phyloP scores from a whole-genome alignment of 1,140 invertebrate genomes.

The Diprion similis region DNA sequence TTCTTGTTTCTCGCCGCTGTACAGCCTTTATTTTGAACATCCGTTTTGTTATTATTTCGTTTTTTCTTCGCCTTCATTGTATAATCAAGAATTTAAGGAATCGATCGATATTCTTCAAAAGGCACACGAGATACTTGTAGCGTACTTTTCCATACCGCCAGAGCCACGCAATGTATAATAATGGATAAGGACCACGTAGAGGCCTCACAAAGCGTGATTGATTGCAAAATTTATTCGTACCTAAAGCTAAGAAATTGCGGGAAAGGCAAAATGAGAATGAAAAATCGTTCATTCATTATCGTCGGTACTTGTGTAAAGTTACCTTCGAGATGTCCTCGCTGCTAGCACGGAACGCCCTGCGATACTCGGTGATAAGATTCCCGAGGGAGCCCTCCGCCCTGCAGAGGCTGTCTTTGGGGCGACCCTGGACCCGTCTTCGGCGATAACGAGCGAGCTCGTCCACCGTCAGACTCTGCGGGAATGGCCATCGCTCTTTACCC shows the following conservation, averaged over 20 bases:
- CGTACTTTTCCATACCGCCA: no score
- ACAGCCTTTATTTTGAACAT: no score
- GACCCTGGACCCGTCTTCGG: conserved; percentile 51
- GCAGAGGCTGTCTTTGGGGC: conserved; percentile 50
- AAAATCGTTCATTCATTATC: no score
- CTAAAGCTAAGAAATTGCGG: background rate
- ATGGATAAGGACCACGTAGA: no score
- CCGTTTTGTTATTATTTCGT: no score
- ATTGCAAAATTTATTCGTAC: background rate
- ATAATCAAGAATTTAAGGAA: no score
- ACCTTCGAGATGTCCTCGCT: conserved; percentile 36
- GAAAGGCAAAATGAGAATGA: background rate
- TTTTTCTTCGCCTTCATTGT: no score
- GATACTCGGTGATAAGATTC: conserved; percentile 50
- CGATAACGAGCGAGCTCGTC: conserved; percentile 64
- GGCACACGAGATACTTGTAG: no score
- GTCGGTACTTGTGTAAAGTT: background rate
- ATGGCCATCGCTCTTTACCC: conserved; percentile 46
- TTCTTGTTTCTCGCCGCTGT: no score
- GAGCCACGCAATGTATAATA: no score
- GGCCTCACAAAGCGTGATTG: background rate
- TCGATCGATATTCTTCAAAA: no score
- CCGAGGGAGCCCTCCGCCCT: conserved; percentile 27
- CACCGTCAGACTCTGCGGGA: conserved; percentile 63
- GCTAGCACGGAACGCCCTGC: conserved; percentile 43